Base-by-base conservation (phyloP, 2,888 invertebrate genomes). In the Deilephila elpenor region DNA sequence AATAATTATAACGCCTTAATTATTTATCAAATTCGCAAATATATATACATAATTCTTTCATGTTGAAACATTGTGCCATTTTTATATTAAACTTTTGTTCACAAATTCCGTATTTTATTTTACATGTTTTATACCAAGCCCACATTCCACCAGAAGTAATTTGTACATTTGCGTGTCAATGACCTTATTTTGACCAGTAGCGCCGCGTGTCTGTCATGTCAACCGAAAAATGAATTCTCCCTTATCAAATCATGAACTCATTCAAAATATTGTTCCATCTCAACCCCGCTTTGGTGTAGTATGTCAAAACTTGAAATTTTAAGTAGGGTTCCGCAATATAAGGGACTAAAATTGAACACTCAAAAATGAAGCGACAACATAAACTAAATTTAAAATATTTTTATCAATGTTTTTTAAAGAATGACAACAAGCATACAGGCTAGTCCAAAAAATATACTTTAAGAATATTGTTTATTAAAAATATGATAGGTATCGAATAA, bases 241-340 rank as follows among this genome's bases (percentile, higher is more conserved):
- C 81, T 83, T 84, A 84, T 85, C 81, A 82, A 75, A 80, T 81
- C 82, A 75, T 78, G 75, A 78, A 76, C 75, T 76, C 80, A 86
- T 89, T 91, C 91, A 92, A 88, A 93, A 93, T 92, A 92, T 93
- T 92, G 86, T 86, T 84, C 86, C 88, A 86, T 80, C 83, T 83
- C 76, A 84, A 86, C 87, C 87, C 90, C 92, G 88, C 92, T 92
- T 78, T 70, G 73, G 37, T 70, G 86, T 86, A 84, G 83, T 80
- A 81, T 87, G 84, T 87, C 88, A 88, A 82, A 87, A 88, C 87
- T 84, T 74, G 74, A 77, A 75, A 67, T 67, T 77, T 81, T 82
- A n/a, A 62, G 25, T 73, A 71, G 73, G 71, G 73, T 61, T 60
- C 73, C 44, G 8, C 17, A 62, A 76, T 53, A 51, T 44, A 17